phyloP scores from a whole-genome alignment of 2,797 vertebrate genomes.

The Sciaenops ocellatus region DNA sequence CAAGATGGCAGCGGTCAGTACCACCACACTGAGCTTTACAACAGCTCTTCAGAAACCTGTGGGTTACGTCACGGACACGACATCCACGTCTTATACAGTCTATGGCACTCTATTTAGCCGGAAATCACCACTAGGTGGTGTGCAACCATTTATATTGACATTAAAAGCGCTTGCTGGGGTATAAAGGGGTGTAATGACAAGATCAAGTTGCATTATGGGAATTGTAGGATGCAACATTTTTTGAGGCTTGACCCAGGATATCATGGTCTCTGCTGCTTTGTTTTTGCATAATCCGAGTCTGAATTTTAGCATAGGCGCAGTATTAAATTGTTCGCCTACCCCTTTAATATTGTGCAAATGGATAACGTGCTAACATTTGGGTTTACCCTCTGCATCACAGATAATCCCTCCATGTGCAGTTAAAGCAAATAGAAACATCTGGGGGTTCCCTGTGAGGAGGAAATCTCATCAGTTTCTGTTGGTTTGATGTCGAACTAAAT shows the following conservation, averaged over 20 bases:
- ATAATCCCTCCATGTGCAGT: not conserved
- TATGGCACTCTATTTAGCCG: no score
- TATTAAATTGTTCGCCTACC: not conserved
- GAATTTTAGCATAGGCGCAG: not conserved
- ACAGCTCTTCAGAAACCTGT: no score
- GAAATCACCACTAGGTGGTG: no score
- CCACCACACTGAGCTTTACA: no score
- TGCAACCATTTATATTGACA: no score
- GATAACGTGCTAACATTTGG: not conserved
- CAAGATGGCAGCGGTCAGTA: no score
- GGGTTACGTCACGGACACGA: no score
- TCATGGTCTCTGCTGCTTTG: not conserved
- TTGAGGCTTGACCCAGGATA: no score
- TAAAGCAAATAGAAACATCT: conserved; percentile 19
- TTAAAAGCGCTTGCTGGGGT: not conserved
- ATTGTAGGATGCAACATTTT: conserved; percentile 2
- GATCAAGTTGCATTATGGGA: conserved; percentile 2
- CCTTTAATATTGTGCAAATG: not conserved
- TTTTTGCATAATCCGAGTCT: not conserved
- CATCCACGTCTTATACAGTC: no score
- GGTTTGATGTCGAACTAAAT: conserved; percentile 46
- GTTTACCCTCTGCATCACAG: not conserved
- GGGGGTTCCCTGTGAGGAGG: conserved; percentile 19
- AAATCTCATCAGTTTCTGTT: conserved; percentile 16
- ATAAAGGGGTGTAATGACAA: not conserved